These are phyloP conservation scores for Squalus acanthias DNA, from an alignment of 2,797 vertebrate species.

Conservation along the genomic window DNA sequence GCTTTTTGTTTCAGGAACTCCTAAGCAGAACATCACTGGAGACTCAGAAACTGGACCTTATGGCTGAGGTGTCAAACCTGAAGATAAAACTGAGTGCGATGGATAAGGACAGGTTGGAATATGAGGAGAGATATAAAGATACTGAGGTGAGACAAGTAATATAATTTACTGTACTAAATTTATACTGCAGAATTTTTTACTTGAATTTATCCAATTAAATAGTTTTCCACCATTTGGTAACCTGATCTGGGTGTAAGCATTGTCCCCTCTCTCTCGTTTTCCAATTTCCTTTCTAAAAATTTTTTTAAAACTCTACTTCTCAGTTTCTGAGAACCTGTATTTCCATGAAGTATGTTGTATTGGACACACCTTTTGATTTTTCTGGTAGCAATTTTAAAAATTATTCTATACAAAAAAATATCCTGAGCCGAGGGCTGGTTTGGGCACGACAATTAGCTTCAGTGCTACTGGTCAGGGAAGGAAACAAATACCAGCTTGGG, in stretches of 20 bases:
- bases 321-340: not conserved
- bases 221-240: not conserved
- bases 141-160: slow-evolving; percentile 68
- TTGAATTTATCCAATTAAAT: not conserved
- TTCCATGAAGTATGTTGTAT: not conserved
- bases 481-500: not conserved
- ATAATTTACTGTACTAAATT: not conserved
- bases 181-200: not conserved
- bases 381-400: not conserved
- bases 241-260: slow-evolving; percentile 25
- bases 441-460: not conserved
- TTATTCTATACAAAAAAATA: not conserved
- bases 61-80: slow-evolving; percentile 87
- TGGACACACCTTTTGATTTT: not conserved
- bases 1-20: slow-evolving; percentile 70
- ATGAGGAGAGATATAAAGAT: slow-evolving; percentile 79
- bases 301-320: not conserved
- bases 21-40: slow-evolving; percentile 82
- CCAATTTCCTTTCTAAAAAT: too few species aligned
- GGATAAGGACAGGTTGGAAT: slow-evolving; percentile 79
- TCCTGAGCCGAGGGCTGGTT: not conserved
- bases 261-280: not conserved
- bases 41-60: slow-evolving; percentile 88
- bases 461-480: not conserved
- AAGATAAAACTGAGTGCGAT: slow-evolving; percentile 81